Percentiles rank a stretch among this genome's conserved stretches.
Evolutionary conservation across 2,888 invertebrate species (phyloP).

Genomic region (Trissonchulus sp.): DNA sequence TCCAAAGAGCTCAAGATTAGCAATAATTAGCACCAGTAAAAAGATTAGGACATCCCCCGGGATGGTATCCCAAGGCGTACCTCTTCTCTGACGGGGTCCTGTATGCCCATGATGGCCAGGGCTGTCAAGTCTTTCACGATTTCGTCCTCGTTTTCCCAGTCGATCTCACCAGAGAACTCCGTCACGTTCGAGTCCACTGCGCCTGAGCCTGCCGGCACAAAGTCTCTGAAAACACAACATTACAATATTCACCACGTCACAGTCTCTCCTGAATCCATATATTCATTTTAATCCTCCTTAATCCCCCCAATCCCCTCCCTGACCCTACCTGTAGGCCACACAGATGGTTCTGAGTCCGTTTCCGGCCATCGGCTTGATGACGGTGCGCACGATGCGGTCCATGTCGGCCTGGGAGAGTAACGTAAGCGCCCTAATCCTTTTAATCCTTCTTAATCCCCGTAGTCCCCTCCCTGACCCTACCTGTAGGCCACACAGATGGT

Average conservation of each 20-base stretch:
- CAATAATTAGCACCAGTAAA: too few relatives aligned
- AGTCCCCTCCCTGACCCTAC: too few relatives aligned
- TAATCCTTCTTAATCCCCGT: too few relatives aligned
- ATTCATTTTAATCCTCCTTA: too few relatives aligned
- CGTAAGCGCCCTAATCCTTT: too few relatives aligned
- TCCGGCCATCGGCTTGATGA: slow-evolving; percentile 57
- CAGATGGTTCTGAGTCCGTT: slow-evolving; percentile 56
- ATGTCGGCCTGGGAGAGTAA: slow-evolving; percentile 89
- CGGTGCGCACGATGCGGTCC: slow-evolving; percentile 59
- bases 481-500: slow-evolving; percentile 45
- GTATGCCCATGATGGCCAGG: slow-evolving; percentile 91
- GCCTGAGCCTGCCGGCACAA: slow-evolving; percentile 22
- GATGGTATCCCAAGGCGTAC: too few relatives aligned
- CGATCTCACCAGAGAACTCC: slow-evolving; percentile 65
- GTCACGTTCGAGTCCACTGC: slow-evolving; percentile 31
- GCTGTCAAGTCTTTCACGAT: slow-evolving; percentile 87
- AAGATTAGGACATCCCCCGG: too few relatives aligned
- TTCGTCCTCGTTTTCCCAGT: slow-evolving; percentile 83
- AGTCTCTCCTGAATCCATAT: too few relatives aligned
- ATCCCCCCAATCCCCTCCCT: too few relatives aligned
- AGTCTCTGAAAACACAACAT: slow-evolving; percentile 34
- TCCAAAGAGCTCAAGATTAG: too few relatives aligned
- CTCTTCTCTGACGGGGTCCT: slow-evolving; percentile 93
- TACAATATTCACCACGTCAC: too few relatives aligned
- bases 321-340: slow-evolving; percentile 17